Conservation (phyloP, 2,888 invertebrate species). For the Rhagonycha lutea region DNA sequence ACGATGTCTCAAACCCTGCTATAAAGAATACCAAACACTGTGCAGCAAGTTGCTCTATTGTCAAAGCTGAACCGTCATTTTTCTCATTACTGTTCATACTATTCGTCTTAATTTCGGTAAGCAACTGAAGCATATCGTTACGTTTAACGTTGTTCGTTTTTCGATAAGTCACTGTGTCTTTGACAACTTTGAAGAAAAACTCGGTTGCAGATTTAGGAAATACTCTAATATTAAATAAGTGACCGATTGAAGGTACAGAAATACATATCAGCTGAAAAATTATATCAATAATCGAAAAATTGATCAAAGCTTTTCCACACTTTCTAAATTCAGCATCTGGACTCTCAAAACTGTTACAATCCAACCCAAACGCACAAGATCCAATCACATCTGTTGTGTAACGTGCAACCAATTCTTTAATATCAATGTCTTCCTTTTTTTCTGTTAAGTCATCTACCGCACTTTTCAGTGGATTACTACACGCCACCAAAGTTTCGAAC, state of each 20-base stretch:
- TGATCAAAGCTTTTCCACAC: background rate
- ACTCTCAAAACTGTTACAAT: background rate
- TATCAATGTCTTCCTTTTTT: background rate
- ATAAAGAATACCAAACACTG: slow-evolving; percentile 42
- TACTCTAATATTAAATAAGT: background rate
- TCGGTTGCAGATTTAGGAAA: background rate
- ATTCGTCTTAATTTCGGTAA: background rate
- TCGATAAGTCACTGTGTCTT: background rate
- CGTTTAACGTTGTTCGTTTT: background rate
- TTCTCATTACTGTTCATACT: background rate
- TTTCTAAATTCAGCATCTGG: background rate
- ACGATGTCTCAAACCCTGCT: slow-evolving; percentile 52
- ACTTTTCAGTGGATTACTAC: background rate
- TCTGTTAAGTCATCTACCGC: background rate
- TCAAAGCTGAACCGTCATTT: slow-evolving; percentile 10
- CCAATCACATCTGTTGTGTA: background rate
- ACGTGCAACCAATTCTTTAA: background rate
- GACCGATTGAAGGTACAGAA: background rate
- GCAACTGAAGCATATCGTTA: background rate
- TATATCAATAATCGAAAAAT: background rate
- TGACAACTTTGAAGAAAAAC: background rate
- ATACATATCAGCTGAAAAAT: background rate
- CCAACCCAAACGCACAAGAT: background rate
- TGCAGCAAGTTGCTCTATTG: slow-evolving; percentile 29
- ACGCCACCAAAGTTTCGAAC: background rate